Percentiles rank a stretch among this genome's conserved stretches.
These are phyloP conservation scores for Torymus auratus DNA, from an alignment of 2,888 invertebrate species.

Conservation along the genomic window DNA sequence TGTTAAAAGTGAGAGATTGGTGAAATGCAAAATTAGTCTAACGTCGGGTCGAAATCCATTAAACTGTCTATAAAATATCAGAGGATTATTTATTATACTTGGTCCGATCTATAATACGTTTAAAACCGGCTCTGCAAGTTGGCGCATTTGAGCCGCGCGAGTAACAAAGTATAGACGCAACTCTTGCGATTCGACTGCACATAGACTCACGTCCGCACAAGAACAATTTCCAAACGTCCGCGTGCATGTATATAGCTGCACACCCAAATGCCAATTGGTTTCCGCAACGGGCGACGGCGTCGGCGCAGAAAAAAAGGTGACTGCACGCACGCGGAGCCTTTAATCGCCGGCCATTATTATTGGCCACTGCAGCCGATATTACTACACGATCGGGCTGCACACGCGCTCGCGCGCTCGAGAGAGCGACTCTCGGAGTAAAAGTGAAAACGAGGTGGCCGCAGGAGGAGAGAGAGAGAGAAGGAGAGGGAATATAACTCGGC, in stretches of 20 bases:
- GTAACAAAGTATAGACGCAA: too few species aligned
- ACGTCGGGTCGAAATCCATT: too few species aligned
- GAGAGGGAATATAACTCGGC: constrained; percentile 24
- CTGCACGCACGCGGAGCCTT: background rate
- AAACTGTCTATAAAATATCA: too few species aligned
- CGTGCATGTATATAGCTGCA: background rate
- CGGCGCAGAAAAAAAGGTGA: background rate
- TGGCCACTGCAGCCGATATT: background rate
- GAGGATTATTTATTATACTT: too few species aligned
- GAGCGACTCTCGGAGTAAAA: constrained; percentile 62
- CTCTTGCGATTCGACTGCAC: too few species aligned
- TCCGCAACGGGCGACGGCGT: background rate
- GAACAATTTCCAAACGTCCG: background rate
- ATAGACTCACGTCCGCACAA: background rate
- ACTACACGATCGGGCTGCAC: constrained; percentile 2
- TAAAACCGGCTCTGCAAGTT: too few species aligned
- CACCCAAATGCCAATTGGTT: constrained; percentile 2
- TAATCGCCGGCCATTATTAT: constrained; percentile 24
- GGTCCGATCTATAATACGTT: too few species aligned
- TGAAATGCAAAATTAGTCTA: too few species aligned
- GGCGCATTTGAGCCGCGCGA: too few species aligned
- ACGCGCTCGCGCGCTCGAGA: background rate
- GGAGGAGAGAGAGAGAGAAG: too few species aligned
- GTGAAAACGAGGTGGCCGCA: constrained; percentile 63
- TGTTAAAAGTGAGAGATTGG: too few species aligned